Evolutionary conservation across 2,797 vertebrate species (phyloP), one percentile per base, ranked within the genome.

Genomic region (Bradypodion ventrale): DNA sequence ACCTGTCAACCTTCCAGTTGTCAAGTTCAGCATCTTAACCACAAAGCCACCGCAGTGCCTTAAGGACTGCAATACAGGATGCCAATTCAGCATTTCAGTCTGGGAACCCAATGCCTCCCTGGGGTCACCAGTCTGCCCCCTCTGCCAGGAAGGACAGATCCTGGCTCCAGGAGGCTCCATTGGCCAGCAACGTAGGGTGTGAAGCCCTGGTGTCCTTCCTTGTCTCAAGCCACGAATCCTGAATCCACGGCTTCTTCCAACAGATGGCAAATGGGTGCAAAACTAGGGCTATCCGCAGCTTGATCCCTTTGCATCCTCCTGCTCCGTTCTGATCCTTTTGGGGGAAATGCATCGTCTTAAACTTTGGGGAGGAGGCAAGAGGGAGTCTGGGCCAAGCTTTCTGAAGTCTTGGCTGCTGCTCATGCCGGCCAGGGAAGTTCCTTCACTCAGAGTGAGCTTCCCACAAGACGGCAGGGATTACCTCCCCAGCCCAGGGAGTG

Each of bases 231-330:
- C 44, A 1, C 40, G n/a, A 29, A 8, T 42, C 49, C 46, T 5
- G 8, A 32, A 13, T 13, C 35, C 13, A 1, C 13, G 2, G 56
- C 23, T 32, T 52, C 7, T 13, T 15, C 21, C n/a, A 10, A 2
- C 16, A 40, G 37, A n/a, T 3, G 27, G 56, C 9, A 46, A 35
- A 12, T 7, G 15, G 0, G 1, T 27, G 35, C 5, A 10, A 37
- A 1, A 32, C 32, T 1, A 35, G 25, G 3, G 10, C 1, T 46
- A 4, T 19, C 0, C 1, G 40, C 7, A 12, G 60, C 32, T 27
- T 60, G 4, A 25, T 21, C 13, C 1, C 60, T 59, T 49, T 56
- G 7, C 27, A 12, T 4, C 2, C 7, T 7, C 5, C 2, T 27
- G 25, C 52, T 21, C 12, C 25, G 9, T 25, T 25, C 2, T 15